phyloP scores from a whole-genome alignment of 92 coral and sea anemone species.

The Nematostella vectensis region DNA sequence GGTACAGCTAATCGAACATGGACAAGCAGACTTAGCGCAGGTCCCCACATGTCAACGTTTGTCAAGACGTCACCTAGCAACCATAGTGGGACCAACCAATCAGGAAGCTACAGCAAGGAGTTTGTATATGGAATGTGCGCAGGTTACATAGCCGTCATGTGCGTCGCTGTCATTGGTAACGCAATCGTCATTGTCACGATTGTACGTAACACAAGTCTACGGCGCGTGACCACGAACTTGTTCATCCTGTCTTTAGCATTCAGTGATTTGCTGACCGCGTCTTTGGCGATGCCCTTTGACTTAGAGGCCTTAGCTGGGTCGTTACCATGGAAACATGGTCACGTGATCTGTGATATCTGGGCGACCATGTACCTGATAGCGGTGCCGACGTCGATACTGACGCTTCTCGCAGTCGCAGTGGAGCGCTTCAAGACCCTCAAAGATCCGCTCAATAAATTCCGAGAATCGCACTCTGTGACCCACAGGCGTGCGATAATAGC shows the following conservation, averaged over 20 bases:
- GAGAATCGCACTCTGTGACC: slow-evolving; percentile 49
- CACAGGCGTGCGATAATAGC: slow-evolving; percentile 36
- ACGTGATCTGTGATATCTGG: slow-evolving; percentile 47
- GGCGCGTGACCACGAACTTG: slow-evolving; percentile 43
- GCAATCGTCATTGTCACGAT: slow-evolving; percentile 42
- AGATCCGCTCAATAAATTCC: slow-evolving; percentile 46
- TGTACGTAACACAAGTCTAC: slow-evolving; percentile 31
- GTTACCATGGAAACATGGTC: slow-evolving; percentile 46
- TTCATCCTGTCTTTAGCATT: slow-evolving; percentile 66
- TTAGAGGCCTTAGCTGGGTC: slow-evolving; percentile 34
- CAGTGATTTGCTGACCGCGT: slow-evolving; percentile 59
- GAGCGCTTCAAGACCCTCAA: slow-evolving; percentile 49
- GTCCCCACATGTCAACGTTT: no score
- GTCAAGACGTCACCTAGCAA: no score
- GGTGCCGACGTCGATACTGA: slow-evolving; percentile 67
- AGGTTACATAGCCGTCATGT: slow-evolving; percentile 22
- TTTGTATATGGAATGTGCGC: slow-evolving; percentile 24
- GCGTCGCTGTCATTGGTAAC: slow-evolving; percentile 57
- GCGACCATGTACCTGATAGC: slow-evolving; percentile 58
- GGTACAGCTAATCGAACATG: no score
- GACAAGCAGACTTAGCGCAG: no score
- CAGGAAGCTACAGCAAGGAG: no score
- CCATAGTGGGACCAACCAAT: no score
- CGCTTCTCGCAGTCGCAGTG: slow-evolving; percentile 41
- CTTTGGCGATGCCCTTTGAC: slow-evolving; percentile 56